Conservation (phyloP, 2,113 vertebrate species). For the Macaca nemestrina region DNA sequence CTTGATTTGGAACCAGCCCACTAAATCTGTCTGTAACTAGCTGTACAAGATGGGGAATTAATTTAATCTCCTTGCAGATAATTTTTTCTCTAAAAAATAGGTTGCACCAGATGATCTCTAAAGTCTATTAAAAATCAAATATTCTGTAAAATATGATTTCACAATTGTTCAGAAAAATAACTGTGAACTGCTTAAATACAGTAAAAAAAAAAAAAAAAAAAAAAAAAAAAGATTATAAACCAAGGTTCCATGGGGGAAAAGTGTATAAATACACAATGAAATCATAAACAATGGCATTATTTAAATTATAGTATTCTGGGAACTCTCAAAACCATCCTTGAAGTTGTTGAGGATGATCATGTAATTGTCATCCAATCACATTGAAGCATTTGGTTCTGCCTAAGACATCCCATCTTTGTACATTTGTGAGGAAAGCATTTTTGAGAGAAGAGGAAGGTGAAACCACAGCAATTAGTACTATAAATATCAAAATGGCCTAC, state of each 20-base stretch:
- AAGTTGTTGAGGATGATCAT: not conserved
- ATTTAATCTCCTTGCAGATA: constrained; percentile 3
- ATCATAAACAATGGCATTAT: not conserved
- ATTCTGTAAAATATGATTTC: not conserved
- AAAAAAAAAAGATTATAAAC: too few species aligned
- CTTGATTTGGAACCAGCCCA: not conserved
- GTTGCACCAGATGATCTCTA: not conserved
- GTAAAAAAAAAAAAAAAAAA: not conserved
- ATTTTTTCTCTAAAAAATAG: not conserved
- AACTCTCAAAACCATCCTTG: not conserved
- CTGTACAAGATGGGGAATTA: not conserved
- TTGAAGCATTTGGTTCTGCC: not conserved
- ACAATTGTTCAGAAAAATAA: not conserved
- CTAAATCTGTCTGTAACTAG: not conserved
- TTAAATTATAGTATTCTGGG: not conserved
- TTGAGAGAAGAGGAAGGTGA: not conserved
- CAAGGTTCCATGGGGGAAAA: not conserved
- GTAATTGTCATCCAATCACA: not conserved
- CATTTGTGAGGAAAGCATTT: not conserved
- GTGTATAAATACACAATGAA: not conserved
- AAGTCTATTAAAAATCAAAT: not conserved
- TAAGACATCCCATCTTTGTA: not conserved
- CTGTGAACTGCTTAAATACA: not conserved
- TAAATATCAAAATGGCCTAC: not conserved
- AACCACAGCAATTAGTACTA: not conserved